Conservation (phyloP, 2,113 vertebrate species). For the Crypturellus undulatus region DNA sequence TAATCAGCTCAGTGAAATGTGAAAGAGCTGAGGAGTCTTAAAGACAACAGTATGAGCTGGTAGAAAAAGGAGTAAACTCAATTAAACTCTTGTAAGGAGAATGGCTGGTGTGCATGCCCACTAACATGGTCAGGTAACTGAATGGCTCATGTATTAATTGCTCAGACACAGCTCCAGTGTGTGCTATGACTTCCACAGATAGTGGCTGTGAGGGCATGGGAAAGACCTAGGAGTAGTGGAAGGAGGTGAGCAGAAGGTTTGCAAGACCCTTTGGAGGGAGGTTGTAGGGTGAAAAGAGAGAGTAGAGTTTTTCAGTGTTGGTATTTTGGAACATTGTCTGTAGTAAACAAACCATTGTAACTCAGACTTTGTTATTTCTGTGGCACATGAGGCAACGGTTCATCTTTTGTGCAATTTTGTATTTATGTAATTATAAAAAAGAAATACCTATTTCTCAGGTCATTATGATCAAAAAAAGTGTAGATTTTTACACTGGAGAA, state of each 20-base stretch:
- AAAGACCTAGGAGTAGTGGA: not conserved
- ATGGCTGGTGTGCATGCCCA: not conserved
- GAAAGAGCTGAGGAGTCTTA: not conserved
- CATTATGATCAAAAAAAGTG: not conserved
- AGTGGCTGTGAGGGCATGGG: not conserved
- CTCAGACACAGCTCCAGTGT: not conserved
- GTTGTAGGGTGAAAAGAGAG: no score
- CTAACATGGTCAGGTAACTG: not conserved
- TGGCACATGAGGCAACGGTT: not conserved
- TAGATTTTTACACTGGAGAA: no score
- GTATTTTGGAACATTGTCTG: no score
- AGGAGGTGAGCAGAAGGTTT: no score
- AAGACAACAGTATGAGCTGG: not conserved
- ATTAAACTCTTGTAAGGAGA: not conserved
- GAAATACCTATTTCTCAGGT: not conserved
- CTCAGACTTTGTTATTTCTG: no score
- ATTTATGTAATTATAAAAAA: not conserved
- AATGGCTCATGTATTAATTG: not conserved
- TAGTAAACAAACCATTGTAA: no score
- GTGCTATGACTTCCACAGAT: not conserved
- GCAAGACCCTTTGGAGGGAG: no score
- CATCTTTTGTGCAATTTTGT: not conserved
- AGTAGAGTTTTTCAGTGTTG: no score
- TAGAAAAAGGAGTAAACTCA: not conserved
- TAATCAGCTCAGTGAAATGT: not conserved